Evolutionary conservation across 2,888 invertebrate species (phyloP), one percentile per base, ranked within the genome.

Genomic region (Chydorus sphaericus): DNA sequence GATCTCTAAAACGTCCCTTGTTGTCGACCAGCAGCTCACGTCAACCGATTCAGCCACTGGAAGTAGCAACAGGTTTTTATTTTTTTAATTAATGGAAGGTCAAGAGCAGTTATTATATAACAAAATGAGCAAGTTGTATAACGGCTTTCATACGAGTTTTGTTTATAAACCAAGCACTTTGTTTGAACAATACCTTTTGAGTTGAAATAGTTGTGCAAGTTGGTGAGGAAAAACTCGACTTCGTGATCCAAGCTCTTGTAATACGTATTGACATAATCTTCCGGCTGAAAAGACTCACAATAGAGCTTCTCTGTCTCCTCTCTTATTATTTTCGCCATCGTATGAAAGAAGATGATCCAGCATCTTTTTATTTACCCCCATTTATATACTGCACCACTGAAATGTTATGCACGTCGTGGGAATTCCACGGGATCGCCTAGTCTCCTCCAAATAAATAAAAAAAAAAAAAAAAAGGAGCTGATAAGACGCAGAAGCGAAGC

Each of bases 221-320:
- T 57, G 18, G 26, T 18, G n/a, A 57, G 49, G 38, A 57, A 57
- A 30, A 57, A 57, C 18, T 54, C 54, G 6, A 57, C 57, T 20
- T 57, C 57, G 14, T 31, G 30, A 29, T 57, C 57, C 18, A 57
- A 49, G 14, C 23, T 37, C 4, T 23, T 20, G 33, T 57, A 57
- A 18, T 54, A 57, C 8, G 33, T 37, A 14, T 30, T n/a, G 8
- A 57, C 7, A 36, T 57, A 57, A 6, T 36, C 54, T 26, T 48
- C 54, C 28, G 57, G 54, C 20, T 48, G 18, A 20, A 57, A 57
- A 10, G 26, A 16, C 16, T 29, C 20, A 16, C 26, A 18, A 28
- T 57, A 57, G 18, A 57, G 23, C 11, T 55, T 11, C 26, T 44
- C 44, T 14, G 28, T 11, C n/a, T 14, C 44, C 26, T n/a, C 11